Conservation (phyloP, 2,113 vertebrate species). For the Grus americana region DNA sequence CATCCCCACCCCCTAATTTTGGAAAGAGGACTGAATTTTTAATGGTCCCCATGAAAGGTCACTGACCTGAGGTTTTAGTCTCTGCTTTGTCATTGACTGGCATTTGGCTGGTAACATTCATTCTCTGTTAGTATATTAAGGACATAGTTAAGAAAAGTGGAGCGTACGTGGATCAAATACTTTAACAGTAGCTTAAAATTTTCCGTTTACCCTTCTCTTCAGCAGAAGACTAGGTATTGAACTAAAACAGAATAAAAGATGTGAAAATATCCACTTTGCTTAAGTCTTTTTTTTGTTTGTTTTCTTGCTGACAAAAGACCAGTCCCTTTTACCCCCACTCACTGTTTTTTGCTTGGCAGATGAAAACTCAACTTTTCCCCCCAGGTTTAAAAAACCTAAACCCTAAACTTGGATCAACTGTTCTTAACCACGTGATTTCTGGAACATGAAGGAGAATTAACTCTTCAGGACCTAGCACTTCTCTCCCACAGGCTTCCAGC, state of each 20-base stretch:
- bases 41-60: background rate
- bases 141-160: background rate
- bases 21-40: background rate
- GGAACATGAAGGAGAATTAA: background rate
- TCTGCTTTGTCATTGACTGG: slow-evolving; percentile 7
- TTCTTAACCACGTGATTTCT: background rate
- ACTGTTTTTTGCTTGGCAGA: background rate
- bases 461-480: background rate
- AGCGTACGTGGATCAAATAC: background rate
- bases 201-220: background rate
- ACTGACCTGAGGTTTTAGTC: slow-evolving; percentile 31
- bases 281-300: background rate
- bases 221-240: background rate
- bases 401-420: background rate
- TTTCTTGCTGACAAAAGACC: background rate
- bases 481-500: background rate
- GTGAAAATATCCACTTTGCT: background rate
- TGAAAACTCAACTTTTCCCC: background rate
- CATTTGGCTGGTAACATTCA: background rate
- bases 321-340: background rate
- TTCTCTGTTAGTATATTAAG: background rate
- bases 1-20: slow-evolving; percentile 11
- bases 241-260: background rate
- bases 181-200: background rate
- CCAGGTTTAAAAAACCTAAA: background rate